Evolutionary conservation across 2,113 vertebrate genomes (phyloP), one percentile per base, ranked within the genome.

Genomic region (Catharus minimus): DNA sequence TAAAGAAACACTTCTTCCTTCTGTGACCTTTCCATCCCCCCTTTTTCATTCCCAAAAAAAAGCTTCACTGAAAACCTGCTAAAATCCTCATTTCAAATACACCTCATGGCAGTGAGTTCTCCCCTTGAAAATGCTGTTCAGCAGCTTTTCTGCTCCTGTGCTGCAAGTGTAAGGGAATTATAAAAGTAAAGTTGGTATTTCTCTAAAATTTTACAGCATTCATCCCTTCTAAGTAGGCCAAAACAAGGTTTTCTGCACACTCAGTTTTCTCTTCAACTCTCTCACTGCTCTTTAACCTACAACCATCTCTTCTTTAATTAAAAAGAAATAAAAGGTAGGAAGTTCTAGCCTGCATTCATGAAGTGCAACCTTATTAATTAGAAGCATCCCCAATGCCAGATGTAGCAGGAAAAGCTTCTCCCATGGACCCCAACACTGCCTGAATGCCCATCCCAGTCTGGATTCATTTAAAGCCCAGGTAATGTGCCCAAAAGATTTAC

Each of bases 81-180:
- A 68, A 82, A 79, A 69, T 55, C 62, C 46, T 92, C 52, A 13
- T 56, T 64, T 86, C 68, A 62, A 77, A 71, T 5, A 22, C 41
- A 83, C 33, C 32, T 88, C 6, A 0, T 46, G 49, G 62, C 67
- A 79, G 28, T 0, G 4, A 83, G 36, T 11, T 83, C 43, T 94
- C 60, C 39, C 89, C 82, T 55, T 22, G 33, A 82, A 86, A 75
- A 62, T 0, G 11, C 43, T 52, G 30, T 7, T 88, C 89, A 90
- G 46, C 65, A 64, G 65, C 56, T 90, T 92, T 80, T 50, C 86
- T 62, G 19, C 52, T 88, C 86, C n/a, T 53, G 30, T 28, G 46
- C 39, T 49, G 18, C 24, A n/a, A 82, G 13, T 28, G 20, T 46
- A 38, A 73, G 52, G 24, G 44, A 60, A 52, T 30, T 60, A 60